Evolutionary conservation across 2,888 invertebrate species (phyloP).

Genomic region (Allolobophora icterica): DNA sequence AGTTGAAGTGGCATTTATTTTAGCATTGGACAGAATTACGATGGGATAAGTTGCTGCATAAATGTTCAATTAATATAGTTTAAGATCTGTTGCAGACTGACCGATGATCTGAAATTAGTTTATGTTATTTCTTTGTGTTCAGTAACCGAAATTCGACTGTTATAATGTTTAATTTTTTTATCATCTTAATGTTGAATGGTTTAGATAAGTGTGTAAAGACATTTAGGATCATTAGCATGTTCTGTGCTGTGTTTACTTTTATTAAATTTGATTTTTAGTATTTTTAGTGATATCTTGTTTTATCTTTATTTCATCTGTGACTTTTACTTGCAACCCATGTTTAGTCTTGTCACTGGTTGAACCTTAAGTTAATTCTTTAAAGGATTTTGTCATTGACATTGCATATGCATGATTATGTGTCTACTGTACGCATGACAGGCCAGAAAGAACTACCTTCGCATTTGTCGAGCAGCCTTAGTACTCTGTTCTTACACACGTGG

Average conservation of each 20-base stretch:
- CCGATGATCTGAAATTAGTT: not conserved
- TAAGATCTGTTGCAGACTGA: not conserved
- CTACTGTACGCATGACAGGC: slow-evolving; percentile 44
- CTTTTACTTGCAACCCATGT: not conserved
- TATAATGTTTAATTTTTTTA: not conserved
- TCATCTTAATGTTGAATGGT: not conserved
- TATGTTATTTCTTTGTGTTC: not conserved
- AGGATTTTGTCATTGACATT: not conserved
- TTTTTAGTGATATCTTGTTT: not conserved
- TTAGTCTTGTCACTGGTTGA: not conserved
- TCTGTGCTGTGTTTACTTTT: not conserved
- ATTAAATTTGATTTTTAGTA: not conserved
- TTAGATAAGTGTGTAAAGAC: not conserved
- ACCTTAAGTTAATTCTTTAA: not conserved
- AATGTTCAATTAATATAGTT: not conserved
- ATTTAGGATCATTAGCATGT: not conserved
- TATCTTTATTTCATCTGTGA: not conserved
- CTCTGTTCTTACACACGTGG: slow-evolving; percentile 75
- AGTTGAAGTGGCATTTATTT: not conserved
- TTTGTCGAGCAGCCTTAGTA: slow-evolving; percentile 70
- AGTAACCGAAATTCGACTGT: not conserved
- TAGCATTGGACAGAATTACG: not conserved
- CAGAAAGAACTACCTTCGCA: slow-evolving; percentile 41
- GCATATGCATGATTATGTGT: slow-evolving; percentile 29
- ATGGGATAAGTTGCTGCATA: not conserved